Percentiles rank a stretch among this genome's conserved stretches.
Conservation (phyloP, 1,140 invertebrate species). For the Lysiphlebus fabarum region DNA sequence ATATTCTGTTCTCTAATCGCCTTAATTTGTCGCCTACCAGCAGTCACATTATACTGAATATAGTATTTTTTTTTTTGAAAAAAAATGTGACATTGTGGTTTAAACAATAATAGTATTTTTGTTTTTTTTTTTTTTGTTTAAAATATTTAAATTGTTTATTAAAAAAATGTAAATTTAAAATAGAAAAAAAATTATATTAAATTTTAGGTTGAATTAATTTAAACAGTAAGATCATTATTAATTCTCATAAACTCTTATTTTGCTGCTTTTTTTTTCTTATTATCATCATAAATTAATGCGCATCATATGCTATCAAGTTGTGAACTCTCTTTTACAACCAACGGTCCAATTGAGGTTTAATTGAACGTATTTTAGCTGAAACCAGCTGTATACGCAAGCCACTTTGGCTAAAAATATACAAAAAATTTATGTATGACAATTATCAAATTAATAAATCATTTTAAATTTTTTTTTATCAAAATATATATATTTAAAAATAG, state of each 20-base stretch:
- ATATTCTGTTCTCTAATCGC: slow-evolving; percentile 24
- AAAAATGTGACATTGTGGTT: neutral
- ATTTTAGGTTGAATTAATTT: slow-evolving; percentile 4
- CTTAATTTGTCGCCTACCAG: slow-evolving; percentile 27
- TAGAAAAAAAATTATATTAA: too few relatives aligned
- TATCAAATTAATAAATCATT: neutral
- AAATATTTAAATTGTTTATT: too few relatives aligned
- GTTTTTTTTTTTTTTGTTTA: neutral
- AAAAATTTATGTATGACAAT: too few relatives aligned
- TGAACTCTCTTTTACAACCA: slow-evolving; percentile 11
- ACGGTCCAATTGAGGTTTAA: slow-evolving; percentile 27
- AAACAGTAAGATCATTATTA: slow-evolving; percentile 3
- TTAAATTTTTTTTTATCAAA: slow-evolving; percentile 1
- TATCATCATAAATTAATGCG: slow-evolving; percentile 28
- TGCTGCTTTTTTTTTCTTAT: slow-evolving; percentile 14
- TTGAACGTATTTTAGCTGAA: slow-evolving; percentile 29
- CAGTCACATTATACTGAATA: slow-evolving; percentile 25
- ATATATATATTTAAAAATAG: neutral
- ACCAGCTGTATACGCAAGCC: slow-evolving; percentile 22
- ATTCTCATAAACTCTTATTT: slow-evolving; percentile 1
- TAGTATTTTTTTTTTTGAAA: slow-evolving; percentile 15
- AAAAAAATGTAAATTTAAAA: too few relatives aligned
- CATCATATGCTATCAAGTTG: slow-evolving; percentile 10
- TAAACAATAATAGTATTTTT: neutral
- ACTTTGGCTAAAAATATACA: neutral